A percentile compares a stretch with the other conserved stretches of the same genome.
Conservation (phyloP, 2,113 vertebrate genomes). For the Platycercus adscitus region DNA sequence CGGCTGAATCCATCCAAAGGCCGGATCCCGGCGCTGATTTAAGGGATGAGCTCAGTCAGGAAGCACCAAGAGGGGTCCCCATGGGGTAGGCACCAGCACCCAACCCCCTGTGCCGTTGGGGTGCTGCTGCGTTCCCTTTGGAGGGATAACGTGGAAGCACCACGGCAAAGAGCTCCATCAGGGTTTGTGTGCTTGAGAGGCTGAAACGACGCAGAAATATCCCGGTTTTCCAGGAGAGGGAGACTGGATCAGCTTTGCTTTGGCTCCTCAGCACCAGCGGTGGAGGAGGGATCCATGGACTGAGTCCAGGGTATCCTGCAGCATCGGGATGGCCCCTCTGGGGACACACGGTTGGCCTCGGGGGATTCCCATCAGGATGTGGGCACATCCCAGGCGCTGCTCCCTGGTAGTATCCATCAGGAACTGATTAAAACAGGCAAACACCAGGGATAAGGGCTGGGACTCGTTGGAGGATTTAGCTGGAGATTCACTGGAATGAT, state of each 20-base stretch:
- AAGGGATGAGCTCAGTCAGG: not conserved
- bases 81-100: not conserved
- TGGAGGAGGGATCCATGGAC: not conserved
- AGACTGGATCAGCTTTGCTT: not conserved
- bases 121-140: not conserved
- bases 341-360: not conserved
- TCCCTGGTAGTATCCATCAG: not conserved
- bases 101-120: not conserved
- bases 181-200: not conserved
- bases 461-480: not conserved
- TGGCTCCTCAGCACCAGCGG: not conserved
- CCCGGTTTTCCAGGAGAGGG: not conserved
- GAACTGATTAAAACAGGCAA: not conserved
- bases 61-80: not conserved
- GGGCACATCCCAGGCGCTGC: rapidly evolving
- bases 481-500: not conserved
- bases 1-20: not conserved
- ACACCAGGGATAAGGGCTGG: not conserved
- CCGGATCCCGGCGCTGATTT: not conserved
- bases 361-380: rapidly evolving
- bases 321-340: not conserved
- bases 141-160: not conserved
- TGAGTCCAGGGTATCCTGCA: rapidly evolving
- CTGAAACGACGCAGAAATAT: not conserved
- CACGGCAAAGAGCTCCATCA: not conserved